phyloP scores from a whole-genome alignment of 2,113 vertebrate genomes.

The Pachycephala philippinensis region DNA sequence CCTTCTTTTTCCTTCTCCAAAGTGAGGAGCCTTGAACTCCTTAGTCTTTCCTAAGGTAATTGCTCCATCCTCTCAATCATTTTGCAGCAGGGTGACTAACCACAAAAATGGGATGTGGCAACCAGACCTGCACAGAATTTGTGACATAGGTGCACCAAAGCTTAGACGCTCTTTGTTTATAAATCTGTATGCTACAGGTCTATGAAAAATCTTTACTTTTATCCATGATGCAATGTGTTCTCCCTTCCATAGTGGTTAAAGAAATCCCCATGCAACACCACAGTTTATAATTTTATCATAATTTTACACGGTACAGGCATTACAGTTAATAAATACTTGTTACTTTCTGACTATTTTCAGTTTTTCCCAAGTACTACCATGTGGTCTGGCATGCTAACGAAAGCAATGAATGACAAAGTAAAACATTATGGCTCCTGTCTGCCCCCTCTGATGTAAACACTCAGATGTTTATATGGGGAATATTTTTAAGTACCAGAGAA shows the following conservation, averaged over 20 bases:
- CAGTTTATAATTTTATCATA: neutral
- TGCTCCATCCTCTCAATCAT: neutral
- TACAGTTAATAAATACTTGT: neutral
- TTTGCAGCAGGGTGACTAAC: neutral
- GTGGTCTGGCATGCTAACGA: neutral
- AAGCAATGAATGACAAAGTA: neutral
- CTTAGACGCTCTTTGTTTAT: neutral
- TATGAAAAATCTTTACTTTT: neutral
- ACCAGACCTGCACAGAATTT: neutral
- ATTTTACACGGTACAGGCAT: neutral
- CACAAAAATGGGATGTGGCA: neutral
- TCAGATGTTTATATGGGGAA: neutral
- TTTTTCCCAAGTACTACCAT: neutral
- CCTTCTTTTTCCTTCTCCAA: neutral
- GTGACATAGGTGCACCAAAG: fast-evolving
- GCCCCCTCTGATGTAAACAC: neutral
- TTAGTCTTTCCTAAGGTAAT: neutral
- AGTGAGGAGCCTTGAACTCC: neutral
- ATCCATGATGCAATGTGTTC: neutral
- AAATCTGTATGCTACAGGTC: neutral
- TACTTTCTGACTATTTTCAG: neutral
- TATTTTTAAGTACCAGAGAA: conserved; percentile 5
- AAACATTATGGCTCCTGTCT: neutral
- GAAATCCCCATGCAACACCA: neutral
- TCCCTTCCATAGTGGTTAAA: neutral